These are phyloP conservation scores for Andrena trimmerana DNA, from an alignment of 2,888 invertebrate genomes.

Conservation along the genomic window DNA sequence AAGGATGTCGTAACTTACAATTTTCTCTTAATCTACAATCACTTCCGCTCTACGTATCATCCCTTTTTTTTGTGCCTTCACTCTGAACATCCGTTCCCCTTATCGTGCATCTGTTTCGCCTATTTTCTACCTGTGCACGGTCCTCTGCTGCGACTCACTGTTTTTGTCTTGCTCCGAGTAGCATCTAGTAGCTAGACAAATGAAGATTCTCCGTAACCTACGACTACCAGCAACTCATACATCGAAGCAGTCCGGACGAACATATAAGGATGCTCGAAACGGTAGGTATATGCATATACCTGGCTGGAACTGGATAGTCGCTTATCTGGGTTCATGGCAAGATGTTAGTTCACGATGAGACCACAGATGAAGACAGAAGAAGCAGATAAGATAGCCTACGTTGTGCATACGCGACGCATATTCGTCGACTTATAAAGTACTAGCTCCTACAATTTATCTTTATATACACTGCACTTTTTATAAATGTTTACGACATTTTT, in stretches of 20 bases:
- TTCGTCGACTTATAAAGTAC: neutral
- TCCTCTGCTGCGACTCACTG: neutral
- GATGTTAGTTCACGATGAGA: neutral
- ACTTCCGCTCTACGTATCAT: neutral
- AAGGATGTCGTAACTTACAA: slow-evolving; percentile 14
- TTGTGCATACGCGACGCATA: neutral
- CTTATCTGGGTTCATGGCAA: slow-evolving; percentile 9
- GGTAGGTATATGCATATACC: neutral
- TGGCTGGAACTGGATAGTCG: slow-evolving; percentile 8
- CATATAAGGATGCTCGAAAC: neutral
- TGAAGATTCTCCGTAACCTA: neutral
- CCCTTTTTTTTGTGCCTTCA: neutral
- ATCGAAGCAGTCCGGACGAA: neutral
- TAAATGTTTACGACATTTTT: too few species aligned
- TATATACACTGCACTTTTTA: neutral
- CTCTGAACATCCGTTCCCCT: slow-evolving; percentile 1
- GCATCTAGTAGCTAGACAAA: neutral
- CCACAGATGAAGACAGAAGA: neutral
- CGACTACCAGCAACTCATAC: neutral
- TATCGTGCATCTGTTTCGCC: neutral
- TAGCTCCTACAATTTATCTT: neutral
- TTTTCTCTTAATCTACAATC: slow-evolving; percentile 30
- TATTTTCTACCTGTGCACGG: neutral
- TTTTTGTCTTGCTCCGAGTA: neutral
- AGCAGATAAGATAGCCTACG: slow-evolving; percentile 4